Evolutionary conservation across 2,797 vertebrate species (phyloP), one percentile per base, ranked within the genome.

Genomic region (Gallinago nigripennis): DNA sequence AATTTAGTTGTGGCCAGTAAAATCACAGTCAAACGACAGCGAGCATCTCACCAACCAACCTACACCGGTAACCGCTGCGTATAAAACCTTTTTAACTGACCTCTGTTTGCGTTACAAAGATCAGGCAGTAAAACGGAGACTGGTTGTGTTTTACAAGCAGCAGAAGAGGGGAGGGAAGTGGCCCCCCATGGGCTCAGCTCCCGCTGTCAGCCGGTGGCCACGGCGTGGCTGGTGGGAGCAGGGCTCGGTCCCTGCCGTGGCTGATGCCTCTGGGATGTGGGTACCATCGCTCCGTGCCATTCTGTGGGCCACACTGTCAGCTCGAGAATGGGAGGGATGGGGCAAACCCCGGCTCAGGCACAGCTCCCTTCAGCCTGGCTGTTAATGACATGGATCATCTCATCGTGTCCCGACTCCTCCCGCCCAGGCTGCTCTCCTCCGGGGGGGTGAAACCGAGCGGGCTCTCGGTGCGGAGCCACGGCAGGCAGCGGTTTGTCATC

Each of bases 51-150:
- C 30, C 53, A 83, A 64, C 76, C 72, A 71, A 68, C 72, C 85
- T 4, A 10, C 8, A 13, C 64, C 11, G 6, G 81, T 72, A 92
- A 66, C 84, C 11, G 6, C 78, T 7, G 58, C 8, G 5, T 82
- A 78, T 93, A 57, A 92, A 92, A 82, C 87, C 69, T 75, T 87
- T 83, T 69, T 48, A 86, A 54, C 75, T 81, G 80, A 21, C 21
- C 95, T 75, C 56, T 96, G 94, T 95, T 96, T 96, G 92, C 46
- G 72, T 96, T 96, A 94, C 84, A 96, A 97, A 87, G 94, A 93
- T 95, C 95, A 91, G 85, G 94, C 95, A 90, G 92, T 96, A 97
- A 96, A 96, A 86, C 51, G 1, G 7, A 71, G 88, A 43, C 89
- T 64, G 82, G 87, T 91, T 95, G 92, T 68, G 86, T 89, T 97